Evolutionary conservation across 2,888 invertebrate species (phyloP).

Genomic region (Lasioglossum pauxillum): DNA sequence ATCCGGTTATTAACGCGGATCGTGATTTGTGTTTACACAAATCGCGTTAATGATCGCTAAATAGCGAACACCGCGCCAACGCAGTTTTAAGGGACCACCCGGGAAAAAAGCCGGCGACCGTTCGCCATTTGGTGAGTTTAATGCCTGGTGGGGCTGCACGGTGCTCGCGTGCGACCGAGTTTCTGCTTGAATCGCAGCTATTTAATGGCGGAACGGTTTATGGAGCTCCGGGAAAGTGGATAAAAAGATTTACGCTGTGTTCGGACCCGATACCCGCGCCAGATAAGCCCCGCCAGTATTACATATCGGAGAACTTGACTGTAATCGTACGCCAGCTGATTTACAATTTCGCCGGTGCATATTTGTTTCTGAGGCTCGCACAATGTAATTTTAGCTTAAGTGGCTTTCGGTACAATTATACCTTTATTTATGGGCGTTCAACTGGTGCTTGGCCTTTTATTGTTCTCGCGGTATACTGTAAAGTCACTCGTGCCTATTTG

Average conservation of each 20-base stretch:
- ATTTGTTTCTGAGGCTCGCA: not conserved
- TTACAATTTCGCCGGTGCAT: not conserved
- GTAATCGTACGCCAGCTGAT: not conserved
- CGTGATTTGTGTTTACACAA: constrained; percentile 54
- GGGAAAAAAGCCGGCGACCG: not conserved
- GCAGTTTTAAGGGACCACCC: constrained; percentile 21
- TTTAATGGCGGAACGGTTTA: constrained; percentile 9
- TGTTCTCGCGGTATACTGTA: not conserved
- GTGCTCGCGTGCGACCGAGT: constrained; percentile 14
- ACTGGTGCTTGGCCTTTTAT: not conserved
- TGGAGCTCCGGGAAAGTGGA: not conserved
- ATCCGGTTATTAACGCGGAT: constrained; percentile 51
- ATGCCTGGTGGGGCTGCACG: not conserved
- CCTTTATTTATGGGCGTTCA: not conserved
- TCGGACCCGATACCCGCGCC: not conserved
- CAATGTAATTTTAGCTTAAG: not conserved
- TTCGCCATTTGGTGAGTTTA: not conserved
- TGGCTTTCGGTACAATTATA: not conserved
- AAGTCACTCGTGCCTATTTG: not conserved
- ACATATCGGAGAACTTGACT: not conserved
- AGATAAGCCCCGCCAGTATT: not conserved
- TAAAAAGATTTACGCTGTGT: constrained; percentile 9
- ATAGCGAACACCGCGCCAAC: constrained; percentile 11
- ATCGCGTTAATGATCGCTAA: constrained; percentile 50
- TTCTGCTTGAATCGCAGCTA: not conserved